Conservation (phyloP, 1,140 invertebrate genomes). For the Megathymus violae region DNA sequence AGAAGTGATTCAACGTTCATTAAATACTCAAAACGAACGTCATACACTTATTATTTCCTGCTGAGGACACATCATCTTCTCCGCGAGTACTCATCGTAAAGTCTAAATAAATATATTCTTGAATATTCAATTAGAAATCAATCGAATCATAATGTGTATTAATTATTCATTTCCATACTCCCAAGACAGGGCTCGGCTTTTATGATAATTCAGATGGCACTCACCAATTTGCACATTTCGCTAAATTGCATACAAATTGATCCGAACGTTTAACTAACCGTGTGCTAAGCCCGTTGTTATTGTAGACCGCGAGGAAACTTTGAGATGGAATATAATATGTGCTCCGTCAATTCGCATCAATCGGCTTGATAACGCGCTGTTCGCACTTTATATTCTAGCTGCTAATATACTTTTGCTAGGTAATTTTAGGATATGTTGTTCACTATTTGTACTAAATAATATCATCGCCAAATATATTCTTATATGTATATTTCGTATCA, state of each 20-base stretch:
- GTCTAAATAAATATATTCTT: constrained; percentile 42
- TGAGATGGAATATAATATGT: constrained; percentile 11
- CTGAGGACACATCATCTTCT: not conserved
- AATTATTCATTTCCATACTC: constrained; percentile 47
- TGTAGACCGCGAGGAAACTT: constrained; percentile 18
- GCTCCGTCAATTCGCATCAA: constrained; percentile 11
- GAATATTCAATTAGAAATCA: constrained; percentile 46
- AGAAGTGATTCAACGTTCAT: too few relatives aligned
- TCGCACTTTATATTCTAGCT: constrained; percentile 1
- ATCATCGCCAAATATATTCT: too few relatives aligned
- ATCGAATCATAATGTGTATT: constrained; percentile 44
- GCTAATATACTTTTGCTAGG: too few relatives aligned
- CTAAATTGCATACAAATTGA: constrained; percentile 13
- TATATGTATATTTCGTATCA: too few relatives aligned
- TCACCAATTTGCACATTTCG: constrained; percentile 21
- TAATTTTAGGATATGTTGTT: too few relatives aligned
- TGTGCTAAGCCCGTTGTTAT: constrained; percentile 17
- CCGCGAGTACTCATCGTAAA: constrained; percentile 8
- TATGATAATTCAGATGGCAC: constrained; percentile 3
- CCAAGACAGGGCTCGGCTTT: constrained; percentile 34
- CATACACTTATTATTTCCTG: too few relatives aligned
- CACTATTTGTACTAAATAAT: too few relatives aligned
- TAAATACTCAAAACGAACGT: too few relatives aligned
- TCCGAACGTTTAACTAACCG: constrained; percentile 2
- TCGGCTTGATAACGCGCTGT: not conserved